Evolutionary conservation across 2,113 vertebrate species (phyloP), one percentile per base, ranked within the genome.

Genomic region (Bujurquina vittata): DNA sequence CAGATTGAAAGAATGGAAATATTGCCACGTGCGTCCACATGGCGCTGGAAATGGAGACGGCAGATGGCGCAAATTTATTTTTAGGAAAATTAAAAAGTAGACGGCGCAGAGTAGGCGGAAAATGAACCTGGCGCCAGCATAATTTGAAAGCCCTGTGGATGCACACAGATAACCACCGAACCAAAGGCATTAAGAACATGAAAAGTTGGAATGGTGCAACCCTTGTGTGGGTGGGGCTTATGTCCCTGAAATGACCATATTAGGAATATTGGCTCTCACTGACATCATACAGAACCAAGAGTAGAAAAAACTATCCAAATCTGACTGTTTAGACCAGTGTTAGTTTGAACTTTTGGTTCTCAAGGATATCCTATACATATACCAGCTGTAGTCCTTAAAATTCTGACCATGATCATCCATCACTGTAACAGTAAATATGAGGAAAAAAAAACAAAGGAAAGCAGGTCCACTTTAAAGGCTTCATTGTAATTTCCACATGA

Each of bases 341-440:
- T 10, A 63, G 7, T 65, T 4, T 40, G 35, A 63, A 2, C 0
- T 63, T 63, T 65, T 65, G 7, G 2, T 65, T 65, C 62, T 3
- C 14, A 26, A 2, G 14, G 43, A 18, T 22, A 26, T 22, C 40
- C 17, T 0, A 1, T 46, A 46, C 10, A 67, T 26, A 26, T 8
- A 46, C 2, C 14, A 1, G 46, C 63, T 1, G 6, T 15, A 17
- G 17, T 17, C 4, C 5, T 49, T 49, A 49, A 49, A 49, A 49
- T 37, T 26, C 14, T 26, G 37, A 67, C 14, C 37, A 0, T n/a
- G n/a, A 23, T 35, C 35, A 23, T 23, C 63, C 22, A 26, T 18
- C 14, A 46, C 12, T 26, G 0, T 67, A 46, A 67, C 10, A 0
- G 14, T 4, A 46, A 0, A 49, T 17, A 17, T 43, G 1, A 43